Percentiles rank a stretch among this genome's conserved stretches.
Conservation (phyloP, 2,797 vertebrate species). For the Anas flavirostris region DNA sequence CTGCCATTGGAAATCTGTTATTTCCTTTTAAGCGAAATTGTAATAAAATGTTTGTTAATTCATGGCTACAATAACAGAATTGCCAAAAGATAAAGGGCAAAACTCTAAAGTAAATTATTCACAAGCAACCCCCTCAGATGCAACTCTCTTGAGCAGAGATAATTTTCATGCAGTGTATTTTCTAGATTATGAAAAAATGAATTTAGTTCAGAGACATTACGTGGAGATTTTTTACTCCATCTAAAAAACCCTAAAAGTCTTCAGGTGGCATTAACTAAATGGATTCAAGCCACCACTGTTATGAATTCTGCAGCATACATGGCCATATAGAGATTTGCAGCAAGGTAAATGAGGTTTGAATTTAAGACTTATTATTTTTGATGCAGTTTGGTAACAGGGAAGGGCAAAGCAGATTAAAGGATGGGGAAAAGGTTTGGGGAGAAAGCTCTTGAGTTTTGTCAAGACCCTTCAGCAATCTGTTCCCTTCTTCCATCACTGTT, state of each 20-base stretch:
- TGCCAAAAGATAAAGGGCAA: neutral
- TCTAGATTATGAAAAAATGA: conserved; percentile 11
- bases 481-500: neutral
- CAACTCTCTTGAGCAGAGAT: neutral
- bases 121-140: neutral
- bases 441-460: neutral
- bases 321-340: neutral
- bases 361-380: neutral
- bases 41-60: neutral
- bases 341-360: neutral
- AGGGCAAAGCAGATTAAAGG: neutral
- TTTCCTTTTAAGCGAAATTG: neutral
- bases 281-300: neutral
- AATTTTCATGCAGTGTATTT: neutral
- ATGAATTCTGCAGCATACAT: neutral
- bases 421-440: neutral
- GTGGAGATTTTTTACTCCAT: neutral
- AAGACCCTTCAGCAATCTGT: neutral
- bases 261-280: neutral
- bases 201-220: neutral
- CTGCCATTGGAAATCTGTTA: neutral
- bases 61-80: neutral
- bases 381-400: neutral
- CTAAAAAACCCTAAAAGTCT: neutral
- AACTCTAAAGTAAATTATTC: neutral